Base-by-base conservation (phyloP, 2,888 invertebrate genomes). In the Tiphia femorata region DNA sequence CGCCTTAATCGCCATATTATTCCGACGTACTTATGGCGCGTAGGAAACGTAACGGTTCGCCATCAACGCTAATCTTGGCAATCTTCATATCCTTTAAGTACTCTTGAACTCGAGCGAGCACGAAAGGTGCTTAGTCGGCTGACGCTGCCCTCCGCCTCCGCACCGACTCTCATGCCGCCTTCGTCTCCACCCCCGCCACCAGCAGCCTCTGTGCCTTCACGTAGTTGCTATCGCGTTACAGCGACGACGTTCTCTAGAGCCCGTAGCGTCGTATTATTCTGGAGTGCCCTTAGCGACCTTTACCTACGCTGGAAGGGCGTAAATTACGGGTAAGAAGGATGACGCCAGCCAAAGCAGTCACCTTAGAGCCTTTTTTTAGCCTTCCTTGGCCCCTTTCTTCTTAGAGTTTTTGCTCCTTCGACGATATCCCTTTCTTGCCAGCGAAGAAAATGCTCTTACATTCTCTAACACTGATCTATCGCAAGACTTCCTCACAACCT, bases 61-160 rank as follows among this genome's bases (percentile, higher is more conserved):
- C 51, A 47, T 54, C 46, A 43, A 6, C 54, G 56, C 57, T 63
- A 70, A 70, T 70, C 67, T 70, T 51, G 58, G 40, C 53, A 55
- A 67, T 61, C 67, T 67, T 67, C 65, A 48, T 67, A 68, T 65
- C 63, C 54, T 51, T 44, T 42, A 50, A 71, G 70, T 49, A 53
- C 55, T 54, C 65, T 62, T 44, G 64, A 64, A 60, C 62, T 53
- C 51, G 43, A 40, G 19, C 35, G 27, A 25, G 29, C 43, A 40
- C 20, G 46, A 52, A 56, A 44, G 64, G 41, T 54, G 55, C 64
- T 70, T 64, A 58, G 49, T 54, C 64, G 53, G 43, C 43, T 61
- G 63, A 56, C 38, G 66, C 52, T 40, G n/a, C n/a, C n/a, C n/a
- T n/a, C n/a, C n/a, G n/a, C n/a, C n/a, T n/a, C n/a, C n/a, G n/a